Conservation (phyloP, 2,113 vertebrate genomes). For the Ia io region DNA sequence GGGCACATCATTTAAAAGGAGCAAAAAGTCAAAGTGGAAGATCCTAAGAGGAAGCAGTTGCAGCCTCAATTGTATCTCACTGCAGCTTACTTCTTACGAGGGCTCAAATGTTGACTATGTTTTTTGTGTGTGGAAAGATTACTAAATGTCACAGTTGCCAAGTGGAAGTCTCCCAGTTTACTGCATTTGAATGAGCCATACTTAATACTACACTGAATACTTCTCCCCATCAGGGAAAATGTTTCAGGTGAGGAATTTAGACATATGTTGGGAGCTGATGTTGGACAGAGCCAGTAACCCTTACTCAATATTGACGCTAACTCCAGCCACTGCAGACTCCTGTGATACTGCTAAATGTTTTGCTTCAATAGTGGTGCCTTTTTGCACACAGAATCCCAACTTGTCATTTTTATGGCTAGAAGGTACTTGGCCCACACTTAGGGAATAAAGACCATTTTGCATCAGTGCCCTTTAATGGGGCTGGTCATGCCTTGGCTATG, state of each 20-base stretch:
- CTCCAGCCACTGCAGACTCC: background rate
- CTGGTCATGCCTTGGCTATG: background rate
- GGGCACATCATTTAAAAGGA: background rate
- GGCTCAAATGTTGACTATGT: background rate
- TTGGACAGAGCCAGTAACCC: background rate
- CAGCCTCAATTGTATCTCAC: background rate
- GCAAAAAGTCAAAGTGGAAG: background rate
- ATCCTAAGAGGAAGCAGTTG: background rate
- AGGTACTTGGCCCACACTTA: background rate
- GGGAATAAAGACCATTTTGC: background rate
- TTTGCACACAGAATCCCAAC: background rate
- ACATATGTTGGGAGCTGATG: background rate
- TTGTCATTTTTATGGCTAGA: background rate
- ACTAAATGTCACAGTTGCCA: background rate
- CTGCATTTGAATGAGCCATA: background rate
- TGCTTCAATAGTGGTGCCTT: background rate
- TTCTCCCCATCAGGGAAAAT: background rate
- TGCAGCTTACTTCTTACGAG: background rate
- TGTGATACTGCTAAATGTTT: background rate
- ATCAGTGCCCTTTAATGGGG: background rate
- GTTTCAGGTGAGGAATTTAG: background rate
- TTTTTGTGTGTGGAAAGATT: background rate
- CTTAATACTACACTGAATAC: background rate
- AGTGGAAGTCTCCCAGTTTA: background rate
- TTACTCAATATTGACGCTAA: background rate